Evolutionary conservation across 2,888 invertebrate genomes (phyloP).

Genomic region (Aleiodes testaceus): DNA sequence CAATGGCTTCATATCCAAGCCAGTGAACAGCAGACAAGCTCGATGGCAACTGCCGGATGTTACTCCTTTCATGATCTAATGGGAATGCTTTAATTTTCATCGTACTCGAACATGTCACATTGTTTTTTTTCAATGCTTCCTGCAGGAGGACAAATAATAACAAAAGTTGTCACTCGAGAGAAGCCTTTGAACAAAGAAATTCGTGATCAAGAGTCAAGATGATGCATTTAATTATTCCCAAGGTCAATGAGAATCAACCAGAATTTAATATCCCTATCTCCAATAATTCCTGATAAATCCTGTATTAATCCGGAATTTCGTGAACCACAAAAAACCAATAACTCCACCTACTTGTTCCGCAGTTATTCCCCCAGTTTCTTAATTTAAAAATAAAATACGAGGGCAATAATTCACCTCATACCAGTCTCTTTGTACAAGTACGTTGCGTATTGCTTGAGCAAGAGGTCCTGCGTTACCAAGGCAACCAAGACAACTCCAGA

Average conservation of each 20-base stretch:
- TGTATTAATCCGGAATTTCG: no score
- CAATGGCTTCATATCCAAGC: conserved; percentile 11
- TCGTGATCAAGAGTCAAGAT: neutral
- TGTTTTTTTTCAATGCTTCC: neutral
- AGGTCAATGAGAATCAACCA: no score
- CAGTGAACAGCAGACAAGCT: conserved; percentile 8
- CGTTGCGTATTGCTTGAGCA: neutral
- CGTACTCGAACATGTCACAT: conserved; percentile 2
- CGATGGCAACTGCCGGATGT: conserved; percentile 7
- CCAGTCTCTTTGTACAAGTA: neutral
- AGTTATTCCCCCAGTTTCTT: no score
- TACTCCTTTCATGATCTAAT: conserved; percentile 5
- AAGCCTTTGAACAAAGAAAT: neutral
- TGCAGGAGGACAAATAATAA: neutral
- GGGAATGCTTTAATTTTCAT: conserved; percentile 5
- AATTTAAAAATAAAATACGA: neutral
- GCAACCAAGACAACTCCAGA: conserved; percentile 14
- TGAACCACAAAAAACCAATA: no score
- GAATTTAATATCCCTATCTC: no score
- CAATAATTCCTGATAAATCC: no score
- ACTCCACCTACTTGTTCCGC: no score
- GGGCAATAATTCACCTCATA: neutral
- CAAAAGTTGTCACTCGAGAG: neutral
- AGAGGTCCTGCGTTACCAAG: conserved; percentile 6
- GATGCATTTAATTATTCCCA: no score